Evolutionary conservation across 2,888 invertebrate genomes (phyloP).

Genomic region (Fragum whitleyi): DNA sequence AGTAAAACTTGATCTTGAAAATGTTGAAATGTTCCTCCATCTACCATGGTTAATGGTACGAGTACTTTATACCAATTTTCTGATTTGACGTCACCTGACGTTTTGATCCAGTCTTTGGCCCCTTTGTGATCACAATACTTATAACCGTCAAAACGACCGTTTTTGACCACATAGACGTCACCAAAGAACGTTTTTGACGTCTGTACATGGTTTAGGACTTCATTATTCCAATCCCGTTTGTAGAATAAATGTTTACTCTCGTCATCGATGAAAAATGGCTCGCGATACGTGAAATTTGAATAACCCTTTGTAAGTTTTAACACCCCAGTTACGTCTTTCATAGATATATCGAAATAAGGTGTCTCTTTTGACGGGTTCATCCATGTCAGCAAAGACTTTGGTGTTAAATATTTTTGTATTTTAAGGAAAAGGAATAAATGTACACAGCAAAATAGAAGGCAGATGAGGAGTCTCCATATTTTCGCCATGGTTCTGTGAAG

Average conservation of each 20-base stretch:
- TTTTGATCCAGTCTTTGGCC: not conserved
- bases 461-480: not conserved
- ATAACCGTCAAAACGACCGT: not conserved
- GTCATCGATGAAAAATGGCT: not conserved
- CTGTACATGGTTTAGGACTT: not conserved
- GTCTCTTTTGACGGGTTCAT: not conserved
- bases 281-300: not conserved
- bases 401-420: not conserved
- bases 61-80: conserved; percentile 7
- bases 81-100: not conserved
- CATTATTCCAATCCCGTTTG: conserved; percentile 16
- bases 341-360: not conserved
- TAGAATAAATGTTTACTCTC: not conserved
- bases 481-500: not conserved
- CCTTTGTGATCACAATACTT: not conserved
- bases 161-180: not conserved
- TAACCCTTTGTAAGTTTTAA: not conserved
- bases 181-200: conserved; percentile 3
- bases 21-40: conserved; percentile 35
- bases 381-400: not conserved
- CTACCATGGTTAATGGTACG: not conserved
- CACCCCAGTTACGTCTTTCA: not conserved
- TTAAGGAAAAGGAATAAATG: not conserved
- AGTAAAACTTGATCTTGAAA: conserved; percentile 35
- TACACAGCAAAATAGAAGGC: not conserved